Evolutionary conservation across 2,797 vertebrate genomes (phyloP), one percentile per base, ranked within the genome.

Genomic region (Philypnodon macrostomus): DNA sequence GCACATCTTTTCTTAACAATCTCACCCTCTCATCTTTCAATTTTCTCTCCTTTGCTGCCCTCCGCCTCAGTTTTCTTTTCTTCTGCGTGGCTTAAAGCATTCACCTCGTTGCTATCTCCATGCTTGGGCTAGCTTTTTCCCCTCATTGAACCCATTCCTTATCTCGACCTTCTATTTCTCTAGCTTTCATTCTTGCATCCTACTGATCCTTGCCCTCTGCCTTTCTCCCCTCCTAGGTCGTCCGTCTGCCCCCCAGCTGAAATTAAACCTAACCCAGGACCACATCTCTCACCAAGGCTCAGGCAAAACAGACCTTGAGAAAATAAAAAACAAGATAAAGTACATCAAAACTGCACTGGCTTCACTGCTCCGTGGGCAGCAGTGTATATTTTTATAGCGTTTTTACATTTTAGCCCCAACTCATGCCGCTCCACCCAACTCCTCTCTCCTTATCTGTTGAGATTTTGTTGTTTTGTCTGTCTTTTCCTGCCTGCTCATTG

Each of bases 1-100:
- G 61, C 61, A 69, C 63, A 75, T 83, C 80, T 77, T 77, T 76
- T 65, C 73, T 67, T 70, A 73, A 75, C 73, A 87, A 88, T 88
- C 86, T 84, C 27, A 8, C 42, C 35, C 71, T 79, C 72, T 80
- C 78, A 88, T 88, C 85, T 87, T 86, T 85, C 81, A 81, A 83
- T 81, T 85, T 76, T 75, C 74, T 63, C 54, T 67, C 64, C 66
- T 77, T 75, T 72, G 68, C 75, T 34, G 49, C 72, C 71, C 63
- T 69, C 59, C 14, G 42, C 64, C 72, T 68, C 49, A 53, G 47
- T 62, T 23, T 34, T 59, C 53, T 53, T 80, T 81, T 84, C 64
- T 74, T 74, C 63, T 46, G 44, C 60, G 53, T 49, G n/a, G 19
- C 69, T 71, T 73, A 62, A 79, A 81, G 70, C 68, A 12, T 33